Base-by-base conservation (phyloP, 1,140 invertebrate genomes). In the Lordiphosa mommai region DNA sequence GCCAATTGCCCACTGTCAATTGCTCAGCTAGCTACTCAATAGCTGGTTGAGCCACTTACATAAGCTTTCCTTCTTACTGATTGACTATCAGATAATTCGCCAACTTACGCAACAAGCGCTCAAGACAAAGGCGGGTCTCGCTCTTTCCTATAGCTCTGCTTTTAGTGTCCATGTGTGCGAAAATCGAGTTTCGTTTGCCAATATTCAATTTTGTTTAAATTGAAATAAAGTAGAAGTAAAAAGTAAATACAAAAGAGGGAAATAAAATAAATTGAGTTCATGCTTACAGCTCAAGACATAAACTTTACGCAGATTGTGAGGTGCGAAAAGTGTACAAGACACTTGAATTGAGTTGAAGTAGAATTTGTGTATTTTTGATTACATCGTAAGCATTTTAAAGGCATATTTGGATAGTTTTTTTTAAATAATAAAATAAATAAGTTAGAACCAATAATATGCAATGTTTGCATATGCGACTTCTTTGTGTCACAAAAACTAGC, bases 141-240 rank as follows among this genome's bases (percentile, higher is more conserved):
- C n/a, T 17, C 17, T 20, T 20, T 20, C 3, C 3, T 20, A 4
- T 23, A 23, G 20, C 20, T 23, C 20, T 6, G 20, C 20, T 6
- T 17, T 17, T 17, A 17, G 40, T 51, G 38, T 32, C 33, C 53
- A 30, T 61, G 64, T 59, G 69, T 49, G 69, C 52, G 56, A 41
- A 79, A 79, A 79, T 79, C 73, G 73, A 79, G 73, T 79, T 79
- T 64, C 44, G 56, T 37, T 68, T 40, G 64, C 68, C 73, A 69
- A 79, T 72, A 79, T 79, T 79, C 73, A 79, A 79, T 79, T 79
- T 79, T 69, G 53, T n/a, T n/a, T 72, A 79, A 72, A 79, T 79
- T 79, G 73, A 79, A 69, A 47, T 53, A 79, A 79, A 77, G 73
- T 60, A 61, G 44, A 60, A 79, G 61, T 64, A 59, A 64, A 64